These are phyloP conservation scores for Pararge aegeria DNA, from an alignment of 1,140 invertebrate genomes.

Conservation along the genomic window DNA sequence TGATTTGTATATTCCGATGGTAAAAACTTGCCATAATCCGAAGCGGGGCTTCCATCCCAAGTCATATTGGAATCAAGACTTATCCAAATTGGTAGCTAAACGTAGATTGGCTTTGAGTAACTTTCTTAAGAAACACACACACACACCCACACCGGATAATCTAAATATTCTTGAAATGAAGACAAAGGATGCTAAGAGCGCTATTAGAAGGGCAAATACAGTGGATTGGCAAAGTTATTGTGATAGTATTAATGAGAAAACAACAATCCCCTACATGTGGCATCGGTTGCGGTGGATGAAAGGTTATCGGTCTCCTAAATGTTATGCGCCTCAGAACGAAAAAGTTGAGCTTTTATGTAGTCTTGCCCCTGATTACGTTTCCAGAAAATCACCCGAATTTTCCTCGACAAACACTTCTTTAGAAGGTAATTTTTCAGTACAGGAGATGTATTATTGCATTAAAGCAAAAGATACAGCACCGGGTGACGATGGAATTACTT, in stretches of 20 bases:
- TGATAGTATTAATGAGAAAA: constrained; percentile 17
- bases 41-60: constrained; percentile 29
- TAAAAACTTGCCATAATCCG: constrained; percentile 26
- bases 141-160: constrained; percentile 27
- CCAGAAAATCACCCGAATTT: not conserved
- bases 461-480: constrained; percentile 38
- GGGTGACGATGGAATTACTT: constrained; percentile 36
- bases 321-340: not conserved
- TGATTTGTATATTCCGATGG: constrained; percentile 23
- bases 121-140: constrained; percentile 39
- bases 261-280: constrained; percentile 22
- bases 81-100: no score
- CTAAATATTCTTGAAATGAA: constrained; percentile 8
- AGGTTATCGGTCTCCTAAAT: not conserved
- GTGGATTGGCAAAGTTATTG: constrained; percentile 21
- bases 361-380: constrained; percentile 8
- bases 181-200: not conserved
- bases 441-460: constrained; percentile 32
- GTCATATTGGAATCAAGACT: constrained; percentile 26
- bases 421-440: constrained; percentile 23
- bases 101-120: no score
- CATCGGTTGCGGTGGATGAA: constrained; percentile 24
- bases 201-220: not conserved
- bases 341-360: constrained; percentile 1
- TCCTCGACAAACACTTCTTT: not conserved